Evolutionary conservation across 2,888 invertebrate species (phyloP).

Genomic region (Dasysyrphus albostriatus): DNA sequence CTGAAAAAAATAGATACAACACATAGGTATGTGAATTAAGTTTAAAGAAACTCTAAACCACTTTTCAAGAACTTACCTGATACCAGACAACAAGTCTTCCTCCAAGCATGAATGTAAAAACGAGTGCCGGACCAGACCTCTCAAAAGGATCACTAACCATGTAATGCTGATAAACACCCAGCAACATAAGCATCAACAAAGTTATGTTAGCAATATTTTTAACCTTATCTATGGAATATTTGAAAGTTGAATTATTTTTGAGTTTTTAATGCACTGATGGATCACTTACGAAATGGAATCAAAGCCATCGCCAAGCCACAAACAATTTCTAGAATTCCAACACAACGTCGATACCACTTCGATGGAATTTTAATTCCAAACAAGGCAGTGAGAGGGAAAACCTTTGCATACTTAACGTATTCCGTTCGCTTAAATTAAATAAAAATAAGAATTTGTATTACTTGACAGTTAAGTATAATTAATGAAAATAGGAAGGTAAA

Average conservation of each 20-base stretch:
- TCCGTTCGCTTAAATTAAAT: slow-evolving; percentile 92
- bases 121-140: slow-evolving; percentile 94
- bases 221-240: slow-evolving; percentile 89
- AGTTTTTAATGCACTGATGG: not conserved
- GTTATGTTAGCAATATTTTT: slow-evolving; percentile 95
- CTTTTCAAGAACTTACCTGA: slow-evolving; percentile 78
- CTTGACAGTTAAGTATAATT: not conserved
- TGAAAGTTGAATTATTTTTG: not conserved
- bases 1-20: slow-evolving; percentile 81
- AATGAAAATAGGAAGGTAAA: not conserved
- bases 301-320: slow-evolving; percentile 93
- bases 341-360: slow-evolving; percentile 94
- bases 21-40: slow-evolving; percentile 8
- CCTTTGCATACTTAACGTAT: slow-evolving; percentile 98
- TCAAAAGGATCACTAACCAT: slow-evolving; percentile 97
- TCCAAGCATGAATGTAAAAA: slow-evolving; percentile 96
- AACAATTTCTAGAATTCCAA: slow-evolving; percentile 93
- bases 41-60: not conserved
- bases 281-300: slow-evolving; percentile 91
- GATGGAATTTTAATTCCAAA: slow-evolving; percentile 95
- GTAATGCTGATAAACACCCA: slow-evolving; percentile 96
- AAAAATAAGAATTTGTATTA: slow-evolving; percentile 41
- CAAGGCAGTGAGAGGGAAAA: slow-evolving; percentile 92
- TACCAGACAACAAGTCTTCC: slow-evolving; percentile 94
- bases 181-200: slow-evolving; percentile 92